A percentile compares a stretch with the other conserved stretches of the same genome.
These are phyloP conservation scores for Aphelenchoides besseyi DNA, from an alignment of 1,140 invertebrate species.

Conservation along the genomic window DNA sequence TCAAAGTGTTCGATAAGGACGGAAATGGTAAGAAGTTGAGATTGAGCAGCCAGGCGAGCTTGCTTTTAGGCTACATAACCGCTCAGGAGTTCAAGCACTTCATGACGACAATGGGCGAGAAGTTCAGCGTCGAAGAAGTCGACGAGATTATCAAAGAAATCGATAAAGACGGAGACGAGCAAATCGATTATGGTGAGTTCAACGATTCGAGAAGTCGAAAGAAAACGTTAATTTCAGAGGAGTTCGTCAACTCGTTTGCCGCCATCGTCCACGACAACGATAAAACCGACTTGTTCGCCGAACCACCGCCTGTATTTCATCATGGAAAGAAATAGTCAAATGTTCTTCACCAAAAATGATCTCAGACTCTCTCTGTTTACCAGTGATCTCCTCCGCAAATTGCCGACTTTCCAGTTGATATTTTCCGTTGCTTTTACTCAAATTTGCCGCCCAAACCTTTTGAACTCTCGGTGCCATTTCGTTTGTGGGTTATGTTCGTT, in stretches of 20 bases:
- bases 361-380: too few relatives aligned
- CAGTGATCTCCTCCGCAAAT: too few relatives aligned
- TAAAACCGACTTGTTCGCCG: constrained; percentile 53
- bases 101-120: constrained; percentile 63
- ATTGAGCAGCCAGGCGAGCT: too few relatives aligned
- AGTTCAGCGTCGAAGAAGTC: constrained; percentile 62
- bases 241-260: constrained; percentile 60
- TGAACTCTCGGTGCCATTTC: too few relatives aligned
- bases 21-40: constrained; percentile 47
- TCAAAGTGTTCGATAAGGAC: constrained; percentile 63
- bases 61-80: constrained; percentile 51
- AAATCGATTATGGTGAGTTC: constrained; percentile 34
- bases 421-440: too few relatives aligned
- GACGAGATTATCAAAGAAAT: constrained; percentile 62
- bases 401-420: too few relatives aligned
- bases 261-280: constrained; percentile 58
- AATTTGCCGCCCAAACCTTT: too few relatives aligned
- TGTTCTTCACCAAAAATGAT: background rate
- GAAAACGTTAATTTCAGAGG: constrained; percentile 56
- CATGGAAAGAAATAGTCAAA: constrained; percentile 9
- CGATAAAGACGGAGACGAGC: constrained; percentile 61
- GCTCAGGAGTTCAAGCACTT: constrained; percentile 63
- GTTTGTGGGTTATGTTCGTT: too few relatives aligned
- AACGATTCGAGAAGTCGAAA: constrained; percentile 13
- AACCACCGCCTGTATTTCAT: constrained; percentile 37